Evolutionary conservation across 2,888 invertebrate species (phyloP).

Genomic region (Drosophila meridionalis): DNA sequence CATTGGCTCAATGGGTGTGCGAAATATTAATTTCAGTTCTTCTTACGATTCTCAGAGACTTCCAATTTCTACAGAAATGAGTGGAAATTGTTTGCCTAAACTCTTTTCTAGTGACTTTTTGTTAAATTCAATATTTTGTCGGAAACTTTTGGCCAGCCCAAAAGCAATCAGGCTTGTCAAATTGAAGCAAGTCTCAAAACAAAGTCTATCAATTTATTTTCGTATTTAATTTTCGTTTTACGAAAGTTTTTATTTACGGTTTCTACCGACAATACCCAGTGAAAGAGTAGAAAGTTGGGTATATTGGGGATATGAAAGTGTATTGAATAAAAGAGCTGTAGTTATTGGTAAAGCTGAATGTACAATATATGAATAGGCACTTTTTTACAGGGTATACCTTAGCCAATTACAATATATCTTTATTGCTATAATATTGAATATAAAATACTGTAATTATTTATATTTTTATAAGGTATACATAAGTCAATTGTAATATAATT

Average conservation of each 20-base stretch:
- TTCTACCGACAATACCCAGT: background rate
- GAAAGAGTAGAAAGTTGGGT: background rate
- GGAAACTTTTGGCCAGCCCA: constrained; percentile 20
- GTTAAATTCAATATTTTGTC: constrained; percentile 17
- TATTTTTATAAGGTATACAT: background rate
- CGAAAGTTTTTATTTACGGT: constrained; percentile 33
- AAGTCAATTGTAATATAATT: background rate
- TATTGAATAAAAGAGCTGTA: background rate
- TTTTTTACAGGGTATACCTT: background rate
- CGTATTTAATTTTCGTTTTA: constrained; percentile 30
- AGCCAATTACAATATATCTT: too few species aligned
- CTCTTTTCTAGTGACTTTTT: background rate
- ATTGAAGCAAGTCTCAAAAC: constrained; percentile 30
- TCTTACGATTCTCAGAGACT: background rate
- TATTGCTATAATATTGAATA: too few species aligned
- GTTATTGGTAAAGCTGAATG: background rate
- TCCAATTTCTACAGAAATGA: background rate
- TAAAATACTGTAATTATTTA: too few species aligned
- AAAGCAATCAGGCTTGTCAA: constrained; percentile 49
- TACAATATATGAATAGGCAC: background rate
- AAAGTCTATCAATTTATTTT: constrained; percentile 33
- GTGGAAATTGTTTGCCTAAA: background rate
- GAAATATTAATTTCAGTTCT: background rate
- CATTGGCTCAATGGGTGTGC: background rate
- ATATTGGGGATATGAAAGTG: background rate